Base-by-base conservation (phyloP, 2,113 vertebrate genomes). In the Epinephelus fuscoguttatus region DNA sequence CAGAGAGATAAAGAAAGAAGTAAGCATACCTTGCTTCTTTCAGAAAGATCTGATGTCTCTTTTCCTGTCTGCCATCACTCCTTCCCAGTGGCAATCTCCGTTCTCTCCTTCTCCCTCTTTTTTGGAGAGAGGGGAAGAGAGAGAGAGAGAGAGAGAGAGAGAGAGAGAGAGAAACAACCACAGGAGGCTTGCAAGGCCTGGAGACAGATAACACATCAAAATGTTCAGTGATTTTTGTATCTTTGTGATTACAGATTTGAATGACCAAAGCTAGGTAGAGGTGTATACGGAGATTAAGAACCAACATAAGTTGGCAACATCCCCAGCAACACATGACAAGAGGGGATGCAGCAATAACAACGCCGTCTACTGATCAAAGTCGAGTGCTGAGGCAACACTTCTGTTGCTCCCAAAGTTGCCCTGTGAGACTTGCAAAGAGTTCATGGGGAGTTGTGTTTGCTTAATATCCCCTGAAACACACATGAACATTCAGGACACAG, bases 31-130 rank as follows among this genome's bases (percentile, higher is more conserved):
- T 57, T 27, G 45, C 30, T 70, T 74, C 50, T 71, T 78, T 74
- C 50, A 70, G 18, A 49, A 2, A 81, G 60, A 84, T 84, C 56
- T 81, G 40, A 78, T 72, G 23, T 70, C 42, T 78, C n/a, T 78
- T 56, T 77, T 72, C 25, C 23, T 18, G 33, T 74, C 56, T 77
- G 33, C 30, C 74, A 45, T 73, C 42, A 21, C 55, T 82, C 62
- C 45, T 71, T 84, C 81, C 85, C 75, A 62, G 62, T 81, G 75
- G 81, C 78, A 76, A 53, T 81, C 69, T 83, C n/a, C 6, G 14
- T 73, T 84, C 61, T 80, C 18, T 52, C 21, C 75, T 70, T 63
- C 63, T 78, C 42, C 62, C 63, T 80, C 50, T 70, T 92, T 84
- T 79, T 60, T 78, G 42, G 37, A 79, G 49, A 66, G 56, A 30